Evolutionary conservation across 2,113 vertebrate species (phyloP).

Genomic region (Prunella fulvescens): DNA sequence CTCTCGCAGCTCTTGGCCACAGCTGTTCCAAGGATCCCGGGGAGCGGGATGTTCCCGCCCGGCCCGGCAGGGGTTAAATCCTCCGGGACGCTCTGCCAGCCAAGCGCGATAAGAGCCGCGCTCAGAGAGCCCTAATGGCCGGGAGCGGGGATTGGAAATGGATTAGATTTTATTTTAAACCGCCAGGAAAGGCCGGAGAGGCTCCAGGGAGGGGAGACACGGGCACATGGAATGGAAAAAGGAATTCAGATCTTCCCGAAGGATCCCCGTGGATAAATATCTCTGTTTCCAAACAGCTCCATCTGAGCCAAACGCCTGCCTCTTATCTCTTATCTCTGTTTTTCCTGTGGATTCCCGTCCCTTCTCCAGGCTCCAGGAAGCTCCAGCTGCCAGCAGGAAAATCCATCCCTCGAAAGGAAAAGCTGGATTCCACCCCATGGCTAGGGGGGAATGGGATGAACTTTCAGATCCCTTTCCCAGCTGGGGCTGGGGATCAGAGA

Average conservation of each 20-base stretch:
- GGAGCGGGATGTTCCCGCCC: rapidly evolving
- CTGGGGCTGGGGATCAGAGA: not conserved
- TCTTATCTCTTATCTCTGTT: not conserved
- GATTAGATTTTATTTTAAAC: conserved; percentile 29
- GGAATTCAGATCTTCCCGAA: not conserved
- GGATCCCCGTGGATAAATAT: too few species aligned
- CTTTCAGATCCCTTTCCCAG: too few species aligned
- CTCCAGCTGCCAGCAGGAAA: not conserved
- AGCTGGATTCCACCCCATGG: too few species aligned
- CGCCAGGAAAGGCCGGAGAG: not conserved
- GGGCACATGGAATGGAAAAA: not conserved
- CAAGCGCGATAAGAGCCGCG: not conserved
- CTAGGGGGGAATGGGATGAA: too few species aligned
- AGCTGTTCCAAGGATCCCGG: not conserved
- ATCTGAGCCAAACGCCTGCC: too few species aligned
- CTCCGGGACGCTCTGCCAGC: not conserved
- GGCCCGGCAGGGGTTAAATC: not conserved
- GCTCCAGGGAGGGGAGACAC: not conserved
- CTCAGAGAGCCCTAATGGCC: not conserved
- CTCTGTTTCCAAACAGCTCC: not conserved
- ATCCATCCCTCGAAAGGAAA: not conserved
- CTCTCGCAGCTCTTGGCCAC: not conserved
- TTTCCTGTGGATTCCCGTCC: not conserved
- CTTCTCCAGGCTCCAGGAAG: not conserved
- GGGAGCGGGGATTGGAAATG: not conserved